phyloP scores from a whole-genome alignment of 2,888 invertebrate species.

The Chrysolina americana region DNA sequence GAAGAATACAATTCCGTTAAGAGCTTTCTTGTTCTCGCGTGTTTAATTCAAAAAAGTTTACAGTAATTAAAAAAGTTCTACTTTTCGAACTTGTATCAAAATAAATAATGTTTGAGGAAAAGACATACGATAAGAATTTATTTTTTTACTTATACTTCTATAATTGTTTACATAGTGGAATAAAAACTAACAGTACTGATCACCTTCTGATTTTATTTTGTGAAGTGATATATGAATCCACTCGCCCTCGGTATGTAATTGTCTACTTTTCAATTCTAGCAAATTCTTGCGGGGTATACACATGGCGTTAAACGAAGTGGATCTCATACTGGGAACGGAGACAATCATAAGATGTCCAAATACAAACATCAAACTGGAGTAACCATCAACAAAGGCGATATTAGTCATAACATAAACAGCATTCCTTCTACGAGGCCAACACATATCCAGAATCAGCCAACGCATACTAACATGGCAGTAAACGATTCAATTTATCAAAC shows the following conservation, averaged over 20 bases:
- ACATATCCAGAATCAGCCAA: constrained; percentile 42
- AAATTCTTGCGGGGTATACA: constrained; percentile 49
- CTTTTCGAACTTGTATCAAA: too few species aligned
- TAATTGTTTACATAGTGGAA: too few species aligned
- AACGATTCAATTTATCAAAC: constrained; percentile 53
- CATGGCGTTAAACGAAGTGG: constrained; percentile 77
- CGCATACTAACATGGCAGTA: constrained; percentile 26
- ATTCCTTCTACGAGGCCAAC: constrained; percentile 35
- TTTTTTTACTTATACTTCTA: too few species aligned
- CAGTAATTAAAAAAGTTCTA: too few species aligned
- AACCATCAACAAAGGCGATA: constrained; percentile 48
- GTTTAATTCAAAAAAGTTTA: too few species aligned
- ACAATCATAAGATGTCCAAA: constrained; percentile 73
- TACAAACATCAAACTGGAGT: constrained; percentile 68
- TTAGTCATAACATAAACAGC: constrained; percentile 7
- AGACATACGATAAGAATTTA: too few species aligned
- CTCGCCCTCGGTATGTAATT: not conserved
- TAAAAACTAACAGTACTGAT: too few species aligned
- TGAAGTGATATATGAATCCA: too few species aligned
- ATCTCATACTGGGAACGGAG: constrained; percentile 76
- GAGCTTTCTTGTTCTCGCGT: too few species aligned
- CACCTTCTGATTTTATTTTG: too few species aligned
- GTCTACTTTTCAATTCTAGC: constrained; percentile 30
- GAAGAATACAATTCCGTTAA: too few species aligned
- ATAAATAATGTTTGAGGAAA: too few species aligned